Percentiles rank a stretch among this genome's conserved stretches.
Conservation (phyloP, 2,888 invertebrate species). For the Ochlodes sylvanus region DNA sequence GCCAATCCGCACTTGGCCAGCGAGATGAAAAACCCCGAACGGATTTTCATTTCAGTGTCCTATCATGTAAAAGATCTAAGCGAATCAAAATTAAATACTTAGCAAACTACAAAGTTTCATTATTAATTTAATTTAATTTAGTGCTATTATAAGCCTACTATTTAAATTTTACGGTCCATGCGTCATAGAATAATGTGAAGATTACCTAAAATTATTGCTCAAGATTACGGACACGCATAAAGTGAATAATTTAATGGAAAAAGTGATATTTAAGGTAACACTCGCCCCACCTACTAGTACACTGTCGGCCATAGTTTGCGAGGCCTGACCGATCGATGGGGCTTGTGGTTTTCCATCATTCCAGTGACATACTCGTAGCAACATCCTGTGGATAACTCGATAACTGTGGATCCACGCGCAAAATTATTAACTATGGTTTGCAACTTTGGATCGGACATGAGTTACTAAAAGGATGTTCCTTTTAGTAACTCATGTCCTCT, state of each 20-base stretch:
- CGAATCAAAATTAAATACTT: not conserved
- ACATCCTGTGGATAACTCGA: not conserved
- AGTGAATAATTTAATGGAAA: too few relatives aligned
- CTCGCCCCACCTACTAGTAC: not conserved
- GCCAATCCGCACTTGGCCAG: too few relatives aligned
- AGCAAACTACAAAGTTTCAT: not conserved
- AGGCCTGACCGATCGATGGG: conserved; percentile 19
- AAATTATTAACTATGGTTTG: too few relatives aligned
- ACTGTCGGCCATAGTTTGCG: not conserved
- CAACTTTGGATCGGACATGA: too few relatives aligned
- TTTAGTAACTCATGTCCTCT: too few relatives aligned
- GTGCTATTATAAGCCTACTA: too few relatives aligned
- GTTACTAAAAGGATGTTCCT: too few relatives aligned
- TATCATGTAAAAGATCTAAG: too few relatives aligned
- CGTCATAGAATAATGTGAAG: not conserved
- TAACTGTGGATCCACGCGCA: not conserved
- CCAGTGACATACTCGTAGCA: not conserved
- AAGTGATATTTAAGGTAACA: not conserved
- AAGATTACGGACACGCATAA: not conserved
- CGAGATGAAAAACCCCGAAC: too few relatives aligned
- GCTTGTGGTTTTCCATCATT: conserved; percentile 17
- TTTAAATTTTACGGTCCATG: too few relatives aligned
- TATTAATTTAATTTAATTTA: not conserved
- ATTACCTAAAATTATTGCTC: not conserved
- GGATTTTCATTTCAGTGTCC: too few relatives aligned